Evolutionary conservation across 2,113 vertebrate genomes (phyloP).

Genomic region (Ageneiosus marmoratus): DNA sequence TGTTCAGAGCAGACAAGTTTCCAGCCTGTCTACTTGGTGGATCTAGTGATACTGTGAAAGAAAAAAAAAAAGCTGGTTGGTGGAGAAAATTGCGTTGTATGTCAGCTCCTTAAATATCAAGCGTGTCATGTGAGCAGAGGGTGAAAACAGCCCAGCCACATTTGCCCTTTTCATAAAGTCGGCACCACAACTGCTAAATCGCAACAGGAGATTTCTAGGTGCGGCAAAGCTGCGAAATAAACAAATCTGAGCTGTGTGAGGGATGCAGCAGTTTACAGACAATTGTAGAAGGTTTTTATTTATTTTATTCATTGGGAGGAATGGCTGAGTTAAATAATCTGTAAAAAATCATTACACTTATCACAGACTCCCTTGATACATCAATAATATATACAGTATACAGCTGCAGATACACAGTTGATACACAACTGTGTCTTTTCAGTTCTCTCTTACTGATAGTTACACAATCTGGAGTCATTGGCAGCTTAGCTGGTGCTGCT

Average conservation of each 20-base stretch:
- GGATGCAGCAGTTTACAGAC: background rate
- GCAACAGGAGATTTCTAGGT: constrained; percentile 2
- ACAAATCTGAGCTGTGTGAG: background rate
- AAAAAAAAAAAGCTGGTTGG: constrained; percentile 6
- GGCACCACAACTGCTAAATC: constrained; percentile 4
- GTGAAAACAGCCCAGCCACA: constrained; percentile 44
- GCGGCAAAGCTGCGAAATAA: background rate
- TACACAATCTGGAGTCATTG: constrained; percentile 20
- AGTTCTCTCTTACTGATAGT: constrained; percentile 22
- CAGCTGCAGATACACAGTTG: background rate
- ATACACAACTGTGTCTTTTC: constrained; percentile 3
- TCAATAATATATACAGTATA: background rate
- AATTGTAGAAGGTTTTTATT: background rate
- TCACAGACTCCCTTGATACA: background rate
- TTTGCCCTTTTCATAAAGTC: constrained; percentile 58
- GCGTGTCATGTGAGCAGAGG: constrained; percentile 44
- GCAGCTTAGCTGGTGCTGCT: background rate
- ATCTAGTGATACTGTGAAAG: constrained; percentile 19
- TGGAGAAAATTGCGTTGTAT: constrained; percentile 44
- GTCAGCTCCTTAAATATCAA: constrained; percentile 53
- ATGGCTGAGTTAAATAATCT: background rate
- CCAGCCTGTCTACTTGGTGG: constrained; percentile 27
- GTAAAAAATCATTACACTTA: background rate
- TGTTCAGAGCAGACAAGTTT: constrained; percentile 39
- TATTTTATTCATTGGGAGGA: background rate